Percentiles rank a stretch among this genome's conserved stretches.
phyloP scores from a whole-genome alignment of 1,140 invertebrate genomes.

The Aphaenogaster floridana region DNA sequence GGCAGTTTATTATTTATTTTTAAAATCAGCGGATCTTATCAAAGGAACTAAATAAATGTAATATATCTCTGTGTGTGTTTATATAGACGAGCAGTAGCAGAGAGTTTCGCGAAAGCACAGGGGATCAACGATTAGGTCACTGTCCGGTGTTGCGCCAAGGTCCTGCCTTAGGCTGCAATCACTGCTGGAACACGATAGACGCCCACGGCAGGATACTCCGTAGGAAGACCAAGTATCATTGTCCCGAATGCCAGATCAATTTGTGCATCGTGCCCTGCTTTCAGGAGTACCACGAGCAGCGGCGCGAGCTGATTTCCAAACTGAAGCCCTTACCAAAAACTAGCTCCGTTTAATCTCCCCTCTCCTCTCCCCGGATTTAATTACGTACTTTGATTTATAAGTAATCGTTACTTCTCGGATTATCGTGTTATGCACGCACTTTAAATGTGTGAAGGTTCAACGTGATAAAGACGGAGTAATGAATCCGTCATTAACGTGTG shows the following conservation, averaged over 20 bases:
- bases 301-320: slow-evolving; percentile 80
- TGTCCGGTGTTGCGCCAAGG: slow-evolving; percentile 93
- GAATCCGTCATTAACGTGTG: not conserved
- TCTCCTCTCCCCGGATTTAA: slow-evolving; percentile 32
- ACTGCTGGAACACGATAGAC: slow-evolving; percentile 95
- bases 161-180: slow-evolving; percentile 94
- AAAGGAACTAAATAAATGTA: not conserved
- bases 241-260: slow-evolving; percentile 95
- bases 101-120: slow-evolving; percentile 68
- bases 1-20: slow-evolving; percentile 55
- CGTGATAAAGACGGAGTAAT: not conserved
- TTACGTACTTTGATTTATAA: slow-evolving; percentile 19
- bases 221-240: slow-evolving; percentile 95
- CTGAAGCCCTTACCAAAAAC: slow-evolving; percentile 85
- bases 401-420: slow-evolving; percentile 40
- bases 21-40: not conserved
- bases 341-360: slow-evolving; percentile 78
- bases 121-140: slow-evolving; percentile 87
- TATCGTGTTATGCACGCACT: slow-evolving; percentile 14
- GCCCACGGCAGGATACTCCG: slow-evolving; percentile 92
- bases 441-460: slow-evolving; percentile 25
- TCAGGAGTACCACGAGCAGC: slow-evolving; percentile 92
- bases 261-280: slow-evolving; percentile 95
- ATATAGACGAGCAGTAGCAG: slow-evolving; percentile 68
- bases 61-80: slow-evolving; percentile 21